Conservation (phyloP, 2,113 vertebrate species). For the Cnemophilus loriae region DNA sequence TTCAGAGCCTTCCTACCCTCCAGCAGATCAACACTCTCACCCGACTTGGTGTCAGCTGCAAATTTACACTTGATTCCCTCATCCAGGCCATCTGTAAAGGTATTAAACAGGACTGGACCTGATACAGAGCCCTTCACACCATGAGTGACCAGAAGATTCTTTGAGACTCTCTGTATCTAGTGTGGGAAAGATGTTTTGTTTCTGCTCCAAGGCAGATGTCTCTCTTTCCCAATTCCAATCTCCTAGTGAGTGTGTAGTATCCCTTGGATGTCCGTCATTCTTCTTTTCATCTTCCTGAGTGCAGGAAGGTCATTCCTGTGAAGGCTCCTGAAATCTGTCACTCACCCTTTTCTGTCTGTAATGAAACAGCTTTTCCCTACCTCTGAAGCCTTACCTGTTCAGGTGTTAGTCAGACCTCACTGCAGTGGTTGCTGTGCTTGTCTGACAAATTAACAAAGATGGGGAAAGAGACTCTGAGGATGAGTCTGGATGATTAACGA, state of each 20-base stretch:
- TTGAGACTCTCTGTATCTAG: background rate
- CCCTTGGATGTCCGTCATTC: background rate
- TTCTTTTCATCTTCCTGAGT: background rate
- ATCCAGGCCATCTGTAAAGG: background rate
- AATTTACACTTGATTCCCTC: background rate
- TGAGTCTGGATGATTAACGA: background rate
- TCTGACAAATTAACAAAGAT: background rate
- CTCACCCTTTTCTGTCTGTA: background rate
- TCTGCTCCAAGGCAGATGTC: background rate
- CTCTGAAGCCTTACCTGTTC: background rate
- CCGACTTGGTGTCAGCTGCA: rapidly evolving
- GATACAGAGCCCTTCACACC: background rate
- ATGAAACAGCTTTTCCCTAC: background rate
- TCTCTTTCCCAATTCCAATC: background rate
- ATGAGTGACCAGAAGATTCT: background rate
- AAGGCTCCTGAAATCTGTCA: background rate
- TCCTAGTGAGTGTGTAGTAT: background rate
- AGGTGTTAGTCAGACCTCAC: background rate
- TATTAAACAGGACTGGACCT: background rate
- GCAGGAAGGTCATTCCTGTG: background rate
- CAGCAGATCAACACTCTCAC: background rate
- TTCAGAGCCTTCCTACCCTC: background rate
- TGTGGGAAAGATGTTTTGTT: background rate
- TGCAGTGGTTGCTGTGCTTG: background rate
- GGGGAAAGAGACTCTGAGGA: background rate